A percentile compares a stretch with the other conserved stretches of the same genome.
Evolutionary conservation across 1,140 invertebrate genomes (phyloP).

Genomic region (Sitophilus oryzae): DNA sequence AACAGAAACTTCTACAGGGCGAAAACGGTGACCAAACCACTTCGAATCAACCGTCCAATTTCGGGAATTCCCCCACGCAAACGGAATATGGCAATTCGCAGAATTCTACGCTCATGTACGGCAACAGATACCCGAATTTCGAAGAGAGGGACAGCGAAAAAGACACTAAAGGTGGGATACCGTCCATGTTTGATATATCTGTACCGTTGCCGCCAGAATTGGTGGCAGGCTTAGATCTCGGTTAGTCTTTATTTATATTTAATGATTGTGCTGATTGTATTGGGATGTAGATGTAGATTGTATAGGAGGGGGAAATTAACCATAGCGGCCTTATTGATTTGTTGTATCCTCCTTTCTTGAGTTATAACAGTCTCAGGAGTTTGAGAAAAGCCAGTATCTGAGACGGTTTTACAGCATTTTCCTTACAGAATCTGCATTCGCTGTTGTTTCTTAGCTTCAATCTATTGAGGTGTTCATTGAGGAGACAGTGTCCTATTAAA

Average conservation of each 20-base stretch:
- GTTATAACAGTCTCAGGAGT: too few relatives aligned
- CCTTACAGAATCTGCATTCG: too few relatives aligned
- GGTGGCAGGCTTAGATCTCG: conserved; percentile 21
- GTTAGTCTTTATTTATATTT: conserved; percentile 28
- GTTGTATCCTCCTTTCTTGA: too few relatives aligned
- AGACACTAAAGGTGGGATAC: conserved; percentile 45
- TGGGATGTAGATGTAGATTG: background rate
- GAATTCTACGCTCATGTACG: conserved; percentile 1
- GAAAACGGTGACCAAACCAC: conserved; percentile 1
- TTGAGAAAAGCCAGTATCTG: too few relatives aligned
- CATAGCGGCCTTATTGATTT: background rate
- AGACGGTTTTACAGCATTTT: too few relatives aligned
- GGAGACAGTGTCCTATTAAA: too few relatives aligned
- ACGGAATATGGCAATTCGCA: background rate
- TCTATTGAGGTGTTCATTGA: too few relatives aligned
- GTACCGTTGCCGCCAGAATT: conserved; percentile 46
- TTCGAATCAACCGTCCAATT: background rate
- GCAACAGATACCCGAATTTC: conserved; percentile 11
- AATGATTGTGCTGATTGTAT: conserved; percentile 9
- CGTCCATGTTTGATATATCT: conserved; percentile 53
- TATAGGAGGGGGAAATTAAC: background rate
- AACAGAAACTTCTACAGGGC: conserved; percentile 55
- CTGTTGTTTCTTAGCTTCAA: too few relatives aligned
- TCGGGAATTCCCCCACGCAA: background rate
- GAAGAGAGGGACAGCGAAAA: conserved; percentile 13